Conservation (phyloP, 2,797 vertebrate species). For the Coendou prehensilis region DNA sequence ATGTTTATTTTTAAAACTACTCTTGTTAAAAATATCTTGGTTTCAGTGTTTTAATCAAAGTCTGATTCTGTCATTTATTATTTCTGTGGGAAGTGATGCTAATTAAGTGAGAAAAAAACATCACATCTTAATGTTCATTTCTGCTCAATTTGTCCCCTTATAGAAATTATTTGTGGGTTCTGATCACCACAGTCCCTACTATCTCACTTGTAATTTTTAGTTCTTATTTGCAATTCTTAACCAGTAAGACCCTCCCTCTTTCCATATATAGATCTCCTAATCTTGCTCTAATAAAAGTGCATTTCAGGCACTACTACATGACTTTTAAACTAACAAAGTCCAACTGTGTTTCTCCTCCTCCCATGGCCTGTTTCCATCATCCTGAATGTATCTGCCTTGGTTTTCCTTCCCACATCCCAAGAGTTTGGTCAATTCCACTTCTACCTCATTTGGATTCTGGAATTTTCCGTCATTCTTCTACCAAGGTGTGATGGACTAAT, state of each 20-base stretch:
- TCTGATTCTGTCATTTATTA: background rate
- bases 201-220: background rate
- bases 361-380: background rate
- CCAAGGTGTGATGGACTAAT: background rate
- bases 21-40: background rate
- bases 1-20: constrained; percentile 43
- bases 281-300: background rate
- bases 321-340: background rate
- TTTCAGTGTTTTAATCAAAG: constrained; percentile 7
- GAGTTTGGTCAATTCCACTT: background rate
- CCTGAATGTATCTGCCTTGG: background rate
- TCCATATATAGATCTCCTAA: background rate
- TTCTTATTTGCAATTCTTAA: background rate
- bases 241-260: background rate
- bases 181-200: background rate
- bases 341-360: background rate
- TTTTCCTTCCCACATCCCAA: background rate
- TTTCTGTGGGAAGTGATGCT: background rate
- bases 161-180: background rate
- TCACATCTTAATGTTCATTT: background rate
- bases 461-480: background rate
- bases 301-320: background rate
- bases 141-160: background rate
- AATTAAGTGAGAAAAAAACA: background rate
- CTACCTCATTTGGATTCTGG: background rate